A percentile compares a stretch with the other conserved stretches of the same genome.
Conservation (phyloP, 2,888 invertebrate species). For the Carpatolechia fugitivella region DNA sequence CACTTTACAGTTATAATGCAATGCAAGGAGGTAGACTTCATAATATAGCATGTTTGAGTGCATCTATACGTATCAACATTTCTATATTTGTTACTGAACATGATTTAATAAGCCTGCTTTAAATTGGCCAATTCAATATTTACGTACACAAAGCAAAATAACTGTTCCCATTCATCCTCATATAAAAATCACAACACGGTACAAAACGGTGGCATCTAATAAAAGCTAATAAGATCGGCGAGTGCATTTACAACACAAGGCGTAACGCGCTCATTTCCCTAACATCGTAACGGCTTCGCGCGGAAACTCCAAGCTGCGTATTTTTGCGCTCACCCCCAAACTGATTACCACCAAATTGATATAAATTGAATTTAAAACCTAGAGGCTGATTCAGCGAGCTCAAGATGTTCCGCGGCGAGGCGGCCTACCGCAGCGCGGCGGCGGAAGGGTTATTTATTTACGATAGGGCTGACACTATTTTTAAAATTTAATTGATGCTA, state of each 20-base stretch:
- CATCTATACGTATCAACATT: no score
- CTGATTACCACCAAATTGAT: slow-evolving; percentile 77
- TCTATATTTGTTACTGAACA: no score
- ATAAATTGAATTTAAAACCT: slow-evolving; percentile 78
- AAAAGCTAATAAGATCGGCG: slow-evolving; percentile 8
- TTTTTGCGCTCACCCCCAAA: slow-evolving; percentile 66
- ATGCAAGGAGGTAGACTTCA: no score
- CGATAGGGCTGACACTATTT: slow-evolving; percentile 43
- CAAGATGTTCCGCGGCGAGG: slow-evolving; percentile 36
- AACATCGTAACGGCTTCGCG: slow-evolving; percentile 30
- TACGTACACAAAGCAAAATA: no score
- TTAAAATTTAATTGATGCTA: not conserved
- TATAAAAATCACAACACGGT: not conserved
- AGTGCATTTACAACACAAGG: slow-evolving; percentile 1
- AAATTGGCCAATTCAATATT: not conserved
- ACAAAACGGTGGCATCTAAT: not conserved
- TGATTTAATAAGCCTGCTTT: no score
- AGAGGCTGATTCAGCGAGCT: slow-evolving; percentile 47
- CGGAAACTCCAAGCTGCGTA: slow-evolving; percentile 44
- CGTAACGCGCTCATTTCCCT: slow-evolving; percentile 39
- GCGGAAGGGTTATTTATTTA: slow-evolving; percentile 63
- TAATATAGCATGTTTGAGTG: no score
- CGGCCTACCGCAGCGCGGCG: slow-evolving; percentile 30
- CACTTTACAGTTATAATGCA: no score
- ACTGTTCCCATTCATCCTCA: not conserved